Evolutionary conservation across 2,797 vertebrate species (phyloP), one percentile per base, ranked within the genome.

Genomic region (Eulemur mongoz): DNA sequence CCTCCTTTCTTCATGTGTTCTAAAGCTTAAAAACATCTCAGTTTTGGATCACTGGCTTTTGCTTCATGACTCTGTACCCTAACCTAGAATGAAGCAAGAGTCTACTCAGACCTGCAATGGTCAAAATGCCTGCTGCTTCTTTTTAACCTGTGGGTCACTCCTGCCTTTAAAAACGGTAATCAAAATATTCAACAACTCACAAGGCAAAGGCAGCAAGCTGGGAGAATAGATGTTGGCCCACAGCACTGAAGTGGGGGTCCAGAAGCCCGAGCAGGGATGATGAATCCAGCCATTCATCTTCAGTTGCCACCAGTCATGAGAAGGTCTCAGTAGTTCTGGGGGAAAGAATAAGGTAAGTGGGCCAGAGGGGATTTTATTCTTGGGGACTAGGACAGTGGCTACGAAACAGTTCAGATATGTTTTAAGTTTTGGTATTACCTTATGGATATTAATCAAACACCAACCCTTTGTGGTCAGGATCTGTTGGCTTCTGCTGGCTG

Each of bases 71-170:
- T 91, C 32, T 69, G 0, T 76, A 73, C 17, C 20, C 83, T 82
- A 67, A 14, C 54, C 48, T 91, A 61, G 15, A 91, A 70, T 20
- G 30, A 89, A 95, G 57, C n/a, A 52, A n/a, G 38, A 84, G 0
- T 23, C 30, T 76, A 59, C 38, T 65, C 57, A 40, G 25, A 76
- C 10, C 1, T 80, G 5, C 22, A 79, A 1, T 40, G 57, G 35
- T 35, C 17, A 30, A 57, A 69, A 61, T 12, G 18, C 17, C 2
- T 81, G 45, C 67, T 35, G 23, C 43, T 91, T 94, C n/a, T 75
- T 30, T 86, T 3, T 89, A 45, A 67, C 35, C 59, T 75, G 1
- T 70, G 45, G 14, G 6, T 78, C 25, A 27, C 11, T n/a, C 25
- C 20, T 83, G 61, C 52, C 6, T 75, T 92, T 61, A 63, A 27